Evolutionary conservation across 2,888 invertebrate species (phyloP).

Genomic region (Adelphocoris suturalis): DNA sequence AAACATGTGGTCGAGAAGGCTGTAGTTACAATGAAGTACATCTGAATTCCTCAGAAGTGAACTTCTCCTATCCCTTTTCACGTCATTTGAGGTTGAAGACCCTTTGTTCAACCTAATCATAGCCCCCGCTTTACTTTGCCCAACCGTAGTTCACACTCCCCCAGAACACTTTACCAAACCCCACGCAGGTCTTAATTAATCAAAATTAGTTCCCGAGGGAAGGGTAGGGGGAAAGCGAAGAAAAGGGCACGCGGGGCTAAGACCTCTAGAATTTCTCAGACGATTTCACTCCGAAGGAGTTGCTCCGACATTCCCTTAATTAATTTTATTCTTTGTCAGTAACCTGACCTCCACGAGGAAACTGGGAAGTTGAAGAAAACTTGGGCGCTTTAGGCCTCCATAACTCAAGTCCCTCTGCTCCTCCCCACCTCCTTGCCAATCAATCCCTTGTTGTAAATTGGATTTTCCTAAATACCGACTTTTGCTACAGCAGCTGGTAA

Average conservation of each 20-base stretch:
- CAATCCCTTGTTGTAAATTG: neutral
- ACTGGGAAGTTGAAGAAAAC: slow-evolving; percentile 34
- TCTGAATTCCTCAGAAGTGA: neutral
- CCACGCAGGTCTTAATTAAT: slow-evolving; percentile 52
- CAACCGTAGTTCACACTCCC: slow-evolving; percentile 27
- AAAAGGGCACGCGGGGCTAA: neutral
- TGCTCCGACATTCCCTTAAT: slow-evolving; percentile 60
- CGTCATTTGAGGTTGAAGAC: slow-evolving; percentile 40
- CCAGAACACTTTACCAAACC: slow-evolving; percentile 19
- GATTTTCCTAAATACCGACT: slow-evolving; percentile 25
- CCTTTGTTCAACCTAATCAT: slow-evolving; percentile 43
- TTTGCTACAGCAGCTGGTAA: neutral
- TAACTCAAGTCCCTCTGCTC: neutral
- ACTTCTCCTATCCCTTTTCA: neutral
- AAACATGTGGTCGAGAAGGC: no score
- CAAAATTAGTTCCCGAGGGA: slow-evolving; percentile 54
- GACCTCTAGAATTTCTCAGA: slow-evolving; percentile 51
- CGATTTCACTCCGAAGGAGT: slow-evolving; percentile 50
- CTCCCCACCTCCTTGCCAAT: neutral
- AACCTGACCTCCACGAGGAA: slow-evolving; percentile 49
- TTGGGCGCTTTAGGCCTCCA: slow-evolving; percentile 23
- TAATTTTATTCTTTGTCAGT: slow-evolving; percentile 63
- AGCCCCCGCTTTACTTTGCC: neutral
- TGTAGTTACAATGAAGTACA: no score
- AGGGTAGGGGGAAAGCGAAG: neutral